Conservation (phyloP, 53 echinoderm and acorn worm genomes). For the Echinarachnius parma region DNA sequence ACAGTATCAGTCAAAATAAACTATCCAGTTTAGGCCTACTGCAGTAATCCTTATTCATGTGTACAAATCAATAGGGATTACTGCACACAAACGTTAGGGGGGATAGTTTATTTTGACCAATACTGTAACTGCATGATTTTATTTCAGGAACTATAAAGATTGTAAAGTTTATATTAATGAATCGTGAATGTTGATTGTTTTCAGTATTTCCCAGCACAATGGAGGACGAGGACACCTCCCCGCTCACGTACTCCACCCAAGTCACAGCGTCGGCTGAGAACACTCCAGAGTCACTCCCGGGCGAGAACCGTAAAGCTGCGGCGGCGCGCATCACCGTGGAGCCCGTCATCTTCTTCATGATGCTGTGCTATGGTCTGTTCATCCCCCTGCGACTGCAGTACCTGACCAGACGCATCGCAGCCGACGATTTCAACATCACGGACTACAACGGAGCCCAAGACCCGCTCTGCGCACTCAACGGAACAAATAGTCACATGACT, state of each 20-base stretch:
- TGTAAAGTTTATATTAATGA: neutral
- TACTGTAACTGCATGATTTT: too few species aligned
- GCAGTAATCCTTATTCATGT: too few species aligned
- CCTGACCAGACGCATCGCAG: slow-evolving; percentile 44
- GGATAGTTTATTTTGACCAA: too few species aligned
- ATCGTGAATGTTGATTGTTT: neutral
- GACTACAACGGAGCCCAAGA: slow-evolving; percentile 13
- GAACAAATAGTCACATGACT: neutral
- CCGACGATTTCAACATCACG: slow-evolving; percentile 15
- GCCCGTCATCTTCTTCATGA: slow-evolving; percentile 62
- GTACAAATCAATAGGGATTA: too few species aligned
- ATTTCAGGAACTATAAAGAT: too few species aligned
- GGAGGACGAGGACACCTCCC: slow-evolving; percentile 24
- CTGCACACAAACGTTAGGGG: too few species aligned
- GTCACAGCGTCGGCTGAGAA: slow-evolving; percentile 34
- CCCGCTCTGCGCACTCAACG: neutral
- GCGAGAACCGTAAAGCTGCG: neutral
- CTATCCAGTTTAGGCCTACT: too few species aligned
- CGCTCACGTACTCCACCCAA: slow-evolving; percentile 18
- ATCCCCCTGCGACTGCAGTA: slow-evolving; percentile 65
- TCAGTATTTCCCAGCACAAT: neutral
- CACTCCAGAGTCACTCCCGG: neutral
- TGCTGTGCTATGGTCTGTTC: slow-evolving; percentile 58
- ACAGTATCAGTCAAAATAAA: too few species aligned
- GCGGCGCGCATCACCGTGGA: slow-evolving; percentile 69